Percentiles rank a stretch among this genome's conserved stretches.
phyloP scores from a whole-genome alignment of 2,797 vertebrate species.

The Xenopus petersii region DNA sequence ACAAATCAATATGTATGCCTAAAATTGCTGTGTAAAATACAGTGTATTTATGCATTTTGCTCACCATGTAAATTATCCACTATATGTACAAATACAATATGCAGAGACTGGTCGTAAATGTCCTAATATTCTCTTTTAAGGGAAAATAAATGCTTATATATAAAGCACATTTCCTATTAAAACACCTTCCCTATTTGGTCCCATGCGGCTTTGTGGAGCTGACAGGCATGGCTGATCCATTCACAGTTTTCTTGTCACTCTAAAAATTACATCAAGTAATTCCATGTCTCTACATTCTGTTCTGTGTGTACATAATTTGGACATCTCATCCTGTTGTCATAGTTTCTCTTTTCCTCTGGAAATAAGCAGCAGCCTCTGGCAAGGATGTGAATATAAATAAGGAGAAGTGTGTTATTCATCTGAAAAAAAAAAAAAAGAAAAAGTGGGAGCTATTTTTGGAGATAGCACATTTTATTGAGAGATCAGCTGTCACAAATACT shows the following conservation, averaged over 20 bases:
- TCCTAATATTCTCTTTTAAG: too few relatives aligned
- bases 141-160: too few relatives aligned
- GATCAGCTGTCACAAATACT: conserved; percentile 13
- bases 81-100: too few relatives aligned
- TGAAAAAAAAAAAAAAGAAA: background rate
- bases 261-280: background rate
- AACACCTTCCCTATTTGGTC: too few relatives aligned
- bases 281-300: background rate
- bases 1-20: too few relatives aligned
- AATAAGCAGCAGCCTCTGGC: conserved; percentile 3
- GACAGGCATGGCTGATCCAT: background rate
- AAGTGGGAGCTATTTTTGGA: conserved; percentile 20
- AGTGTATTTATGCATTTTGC: too few relatives aligned
- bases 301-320: background rate
- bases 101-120: too few relatives aligned
- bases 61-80: too few relatives aligned
- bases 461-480: conserved; percentile 23
- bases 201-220: too few relatives aligned
- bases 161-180: too few relatives aligned
- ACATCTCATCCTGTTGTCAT: background rate
- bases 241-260: background rate
- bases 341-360: background rate
- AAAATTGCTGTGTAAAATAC: too few relatives aligned
- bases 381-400: conserved; percentile 1
- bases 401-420: conserved; percentile 10